Conservation (phyloP, 2,888 invertebrate genomes). For the Danaus chrysippus region DNA sequence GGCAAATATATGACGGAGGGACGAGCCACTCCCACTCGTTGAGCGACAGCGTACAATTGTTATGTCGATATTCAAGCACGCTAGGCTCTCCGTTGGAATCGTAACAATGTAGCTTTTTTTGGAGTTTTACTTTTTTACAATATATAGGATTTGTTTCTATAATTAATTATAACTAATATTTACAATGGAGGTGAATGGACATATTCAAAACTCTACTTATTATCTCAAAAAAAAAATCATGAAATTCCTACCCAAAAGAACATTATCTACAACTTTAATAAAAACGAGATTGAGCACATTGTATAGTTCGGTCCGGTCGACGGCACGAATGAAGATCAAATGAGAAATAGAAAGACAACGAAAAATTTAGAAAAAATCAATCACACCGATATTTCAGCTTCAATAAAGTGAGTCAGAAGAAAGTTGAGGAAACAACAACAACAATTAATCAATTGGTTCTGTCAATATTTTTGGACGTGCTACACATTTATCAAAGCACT, state of each 20-base stretch:
- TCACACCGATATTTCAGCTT: conserved; percentile 8
- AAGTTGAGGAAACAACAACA: neutral
- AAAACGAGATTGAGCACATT: conserved; percentile 46
- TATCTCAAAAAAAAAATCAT: conserved; percentile 65
- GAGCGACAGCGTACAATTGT: conserved; percentile 65
- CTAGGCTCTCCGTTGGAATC: conserved; percentile 62
- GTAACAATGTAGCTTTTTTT: conserved; percentile 77
- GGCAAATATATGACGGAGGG: conserved; percentile 37
- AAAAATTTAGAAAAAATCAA: conserved; percentile 2
- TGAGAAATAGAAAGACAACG: neutral
- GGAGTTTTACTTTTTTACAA: conserved; percentile 77
- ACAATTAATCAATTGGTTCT: neutral
- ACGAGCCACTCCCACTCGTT: conserved; percentile 39
- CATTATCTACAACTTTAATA: conserved; percentile 75
- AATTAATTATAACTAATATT: conserved; percentile 79
- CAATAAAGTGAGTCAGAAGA: neutral
- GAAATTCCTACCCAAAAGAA: conserved; percentile 75
- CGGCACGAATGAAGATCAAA: conserved; percentile 13
- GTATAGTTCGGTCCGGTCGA: conserved; percentile 19
- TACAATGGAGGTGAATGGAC: conserved; percentile 79
- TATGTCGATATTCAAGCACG: conserved; percentile 58
- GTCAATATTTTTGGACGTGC: neutral
- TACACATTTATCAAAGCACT: conserved; percentile 1
- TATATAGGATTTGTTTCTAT: conserved; percentile 79
- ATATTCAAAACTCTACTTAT: conserved; percentile 73